Conservation (phyloP, 2,113 vertebrate species). For the Plectropomus leopardus region DNA sequence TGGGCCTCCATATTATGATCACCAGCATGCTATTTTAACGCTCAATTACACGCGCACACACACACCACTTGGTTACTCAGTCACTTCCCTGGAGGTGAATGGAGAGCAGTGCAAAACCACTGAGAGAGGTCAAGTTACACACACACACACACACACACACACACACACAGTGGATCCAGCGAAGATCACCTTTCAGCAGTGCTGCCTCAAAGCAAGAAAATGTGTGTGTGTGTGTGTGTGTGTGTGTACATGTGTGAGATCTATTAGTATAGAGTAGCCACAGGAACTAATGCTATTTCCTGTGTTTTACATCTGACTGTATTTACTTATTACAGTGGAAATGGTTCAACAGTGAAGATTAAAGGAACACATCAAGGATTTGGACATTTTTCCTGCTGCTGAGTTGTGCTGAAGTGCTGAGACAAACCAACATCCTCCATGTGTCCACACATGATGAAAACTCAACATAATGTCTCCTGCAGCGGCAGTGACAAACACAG, state of each 20-base stretch:
- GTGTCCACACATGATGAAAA: conserved; percentile 15
- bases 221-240: neutral
- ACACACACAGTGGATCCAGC: conserved; percentile 12
- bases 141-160: conserved; percentile 6
- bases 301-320: conserved; percentile 40
- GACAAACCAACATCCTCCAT: conserved; percentile 17
- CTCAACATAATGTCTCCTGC: neutral
- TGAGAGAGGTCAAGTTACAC: too few relatives aligned
- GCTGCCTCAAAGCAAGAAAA: neutral
- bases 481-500: too few relatives aligned
- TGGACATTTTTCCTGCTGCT: conserved; percentile 41
- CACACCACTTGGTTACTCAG: too few relatives aligned
- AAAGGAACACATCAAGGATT: conserved; percentile 46
- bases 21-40: too few relatives aligned
- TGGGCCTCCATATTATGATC: too few relatives aligned
- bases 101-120: too few relatives aligned
- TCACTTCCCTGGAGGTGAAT: too few relatives aligned
- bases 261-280: conserved; percentile 18
- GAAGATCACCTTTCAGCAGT: conserved; percentile 32
- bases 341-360: conserved; percentile 41
- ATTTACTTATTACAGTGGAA: conserved; percentile 48
- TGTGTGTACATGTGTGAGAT: conserved; percentile 1
- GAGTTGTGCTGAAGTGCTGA: neutral
- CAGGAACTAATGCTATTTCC: conserved; percentile 48
- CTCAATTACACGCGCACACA: too few relatives aligned